Evolutionary conservation across 35 echinoderm and acorn worm genomes (phyloP).

Genomic region (Diadema setosum): DNA sequence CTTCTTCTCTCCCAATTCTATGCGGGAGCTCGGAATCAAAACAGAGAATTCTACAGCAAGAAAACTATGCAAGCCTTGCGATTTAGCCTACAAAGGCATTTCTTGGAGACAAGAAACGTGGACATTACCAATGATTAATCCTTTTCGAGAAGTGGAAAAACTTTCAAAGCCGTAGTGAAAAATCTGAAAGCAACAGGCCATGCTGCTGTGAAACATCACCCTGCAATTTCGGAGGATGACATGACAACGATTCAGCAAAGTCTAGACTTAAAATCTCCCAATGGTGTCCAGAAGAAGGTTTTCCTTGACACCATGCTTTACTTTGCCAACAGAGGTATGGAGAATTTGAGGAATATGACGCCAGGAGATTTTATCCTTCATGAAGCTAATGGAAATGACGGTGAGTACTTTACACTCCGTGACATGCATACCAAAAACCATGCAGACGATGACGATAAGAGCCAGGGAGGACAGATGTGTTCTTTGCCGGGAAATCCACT

Average conservation of each 20-base stretch:
- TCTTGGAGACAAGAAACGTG: too few relatives aligned
- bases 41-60: too few relatives aligned
- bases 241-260: neutral
- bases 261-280: neutral
- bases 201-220: neutral
- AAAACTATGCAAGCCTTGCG: too few relatives aligned
- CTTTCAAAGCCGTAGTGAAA: neutral
- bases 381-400: too few relatives aligned
- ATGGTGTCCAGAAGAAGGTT: neutral
- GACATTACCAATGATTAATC: too few relatives aligned
- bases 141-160: neutral
- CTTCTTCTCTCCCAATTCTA: too few relatives aligned
- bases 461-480: neutral
- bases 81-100: too few relatives aligned
- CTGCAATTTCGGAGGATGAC: neutral
- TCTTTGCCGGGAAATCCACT: neutral
- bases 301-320: neutral
- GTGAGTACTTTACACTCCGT: neutral
- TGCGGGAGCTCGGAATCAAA: too few relatives aligned
- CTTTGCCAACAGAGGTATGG: neutral
- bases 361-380: neutral
- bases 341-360: neutral
- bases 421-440: neutral
- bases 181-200: neutral
- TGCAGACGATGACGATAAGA: neutral